These are phyloP conservation scores for Bombyx huttoni DNA, from an alignment of 2,888 invertebrate genomes.

Conservation along the genomic window DNA sequence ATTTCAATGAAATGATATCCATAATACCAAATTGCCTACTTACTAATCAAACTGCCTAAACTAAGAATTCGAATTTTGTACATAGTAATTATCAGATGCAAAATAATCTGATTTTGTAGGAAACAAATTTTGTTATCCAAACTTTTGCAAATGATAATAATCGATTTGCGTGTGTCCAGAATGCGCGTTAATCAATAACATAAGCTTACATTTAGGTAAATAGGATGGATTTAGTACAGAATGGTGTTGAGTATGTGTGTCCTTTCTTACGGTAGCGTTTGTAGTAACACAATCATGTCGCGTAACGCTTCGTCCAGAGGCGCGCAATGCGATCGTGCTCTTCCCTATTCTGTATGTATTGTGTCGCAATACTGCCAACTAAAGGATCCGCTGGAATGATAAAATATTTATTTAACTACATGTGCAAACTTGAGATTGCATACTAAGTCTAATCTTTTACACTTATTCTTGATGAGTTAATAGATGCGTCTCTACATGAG, in stretches of 20 bases:
- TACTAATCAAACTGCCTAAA: not conserved
- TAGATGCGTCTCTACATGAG: no score
- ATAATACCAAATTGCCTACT: not conserved
- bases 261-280: no score
- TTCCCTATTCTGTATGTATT: constrained; percentile 96
- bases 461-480: no score
- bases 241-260: constrained; percentile 49
- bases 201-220: constrained; percentile 50
- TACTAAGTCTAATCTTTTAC: no score
- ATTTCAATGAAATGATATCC: not conserved
- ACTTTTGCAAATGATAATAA: no score
- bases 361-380: constrained; percentile 98
- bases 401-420: not conserved
- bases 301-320: constrained; percentile 98
- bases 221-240: constrained; percentile 59
- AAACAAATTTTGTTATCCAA: no score
- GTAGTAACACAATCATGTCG: constrained; percentile 80
- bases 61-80: not conserved
- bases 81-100: no score
- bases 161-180: not conserved
- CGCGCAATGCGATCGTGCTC: constrained; percentile 98
- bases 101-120: no score
- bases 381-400: constrained; percentile 88
- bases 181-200: constrained; percentile 11
- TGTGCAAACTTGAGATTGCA: no score